Percentiles rank a stretch among this genome's conserved stretches.
phyloP scores from a whole-genome alignment of 2,888 invertebrate genomes.

The Ochropleura leucogaster region DNA sequence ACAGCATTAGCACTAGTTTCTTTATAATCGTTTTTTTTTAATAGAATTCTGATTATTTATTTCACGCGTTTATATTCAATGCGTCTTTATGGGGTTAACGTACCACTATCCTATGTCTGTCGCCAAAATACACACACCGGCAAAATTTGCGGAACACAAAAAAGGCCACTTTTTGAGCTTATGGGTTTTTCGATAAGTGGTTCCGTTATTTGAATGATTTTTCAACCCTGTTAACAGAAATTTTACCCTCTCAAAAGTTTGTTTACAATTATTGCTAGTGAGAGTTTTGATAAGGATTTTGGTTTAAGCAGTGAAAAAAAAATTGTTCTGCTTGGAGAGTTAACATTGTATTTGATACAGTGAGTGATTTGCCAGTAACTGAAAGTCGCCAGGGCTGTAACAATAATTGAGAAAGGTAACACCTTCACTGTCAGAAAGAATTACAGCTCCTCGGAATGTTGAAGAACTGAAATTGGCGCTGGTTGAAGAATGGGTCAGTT shows the following conservation, averaged over 20 bases:
- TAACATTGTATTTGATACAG: background rate
- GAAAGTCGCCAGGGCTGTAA: too few relatives aligned
- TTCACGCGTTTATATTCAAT: conserved; percentile 6
- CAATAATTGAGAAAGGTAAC: too few relatives aligned
- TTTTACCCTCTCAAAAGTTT: background rate
- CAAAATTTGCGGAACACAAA: background rate
- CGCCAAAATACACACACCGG: conserved; percentile 14
- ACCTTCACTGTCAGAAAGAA: too few relatives aligned
- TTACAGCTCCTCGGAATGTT: too few relatives aligned
- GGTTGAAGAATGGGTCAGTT: too few relatives aligned
- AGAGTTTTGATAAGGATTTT: background rate
- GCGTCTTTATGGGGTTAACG: conserved; percentile 20
- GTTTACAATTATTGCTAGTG: background rate
- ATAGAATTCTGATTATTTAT: background rate
- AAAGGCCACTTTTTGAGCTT: background rate
- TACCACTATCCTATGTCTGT: conserved; percentile 16
- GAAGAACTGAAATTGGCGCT: too few relatives aligned
- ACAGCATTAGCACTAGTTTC: conserved; percentile 12
- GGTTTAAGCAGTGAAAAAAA: background rate
- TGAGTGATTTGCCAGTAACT: too few relatives aligned
- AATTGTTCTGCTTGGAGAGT: background rate
- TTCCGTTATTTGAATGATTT: background rate
- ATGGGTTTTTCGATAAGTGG: background rate
- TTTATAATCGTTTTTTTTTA: background rate
- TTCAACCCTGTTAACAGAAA: too few relatives aligned